Conservation (phyloP, 1,140 invertebrate genomes). For the Drosophila azteca region DNA sequence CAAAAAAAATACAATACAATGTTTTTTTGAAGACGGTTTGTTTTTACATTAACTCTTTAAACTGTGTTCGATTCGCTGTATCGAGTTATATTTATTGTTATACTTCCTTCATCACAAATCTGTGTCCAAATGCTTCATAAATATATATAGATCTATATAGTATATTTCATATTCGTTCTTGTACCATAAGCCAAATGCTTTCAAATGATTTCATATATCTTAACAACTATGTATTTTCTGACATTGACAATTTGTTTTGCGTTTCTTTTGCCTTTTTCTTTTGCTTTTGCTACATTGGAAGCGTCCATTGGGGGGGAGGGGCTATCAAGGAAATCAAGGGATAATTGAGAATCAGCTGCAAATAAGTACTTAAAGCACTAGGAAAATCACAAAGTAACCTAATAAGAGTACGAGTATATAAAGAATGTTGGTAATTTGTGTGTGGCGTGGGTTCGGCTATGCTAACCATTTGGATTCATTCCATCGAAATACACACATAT, state of each 20-base stretch:
- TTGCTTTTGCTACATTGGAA: conserved; percentile 58
- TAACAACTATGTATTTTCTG: conserved; percentile 30
- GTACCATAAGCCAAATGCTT: conserved; percentile 56
- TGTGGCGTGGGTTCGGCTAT: conserved; percentile 9
- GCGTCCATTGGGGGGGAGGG: conserved; percentile 44
- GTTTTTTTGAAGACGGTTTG: conserved; percentile 69
- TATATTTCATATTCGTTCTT: conserved; percentile 53
- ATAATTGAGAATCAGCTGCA: conserved; percentile 56
- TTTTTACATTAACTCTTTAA: conserved; percentile 47
- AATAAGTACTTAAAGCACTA: conserved; percentile 77
- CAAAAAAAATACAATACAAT: conserved; percentile 32
- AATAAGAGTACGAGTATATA: conserved; percentile 58
- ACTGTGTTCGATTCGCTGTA: conserved; percentile 74
- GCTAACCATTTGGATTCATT: background rate
- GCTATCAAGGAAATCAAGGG: conserved; percentile 32
- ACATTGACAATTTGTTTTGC: conserved; percentile 45
- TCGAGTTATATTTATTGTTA: conserved; percentile 78
- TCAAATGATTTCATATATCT: conserved; percentile 17
- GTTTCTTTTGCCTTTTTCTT: conserved; percentile 13
- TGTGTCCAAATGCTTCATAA: conserved; percentile 51
- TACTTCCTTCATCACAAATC: conserved; percentile 55
- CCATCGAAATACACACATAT: conserved; percentile 13
- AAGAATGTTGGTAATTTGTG: conserved; percentile 38
- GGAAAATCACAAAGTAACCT: conserved; percentile 76
- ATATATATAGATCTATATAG: conserved; percentile 50